Evolutionary conservation across 2,113 vertebrate species (phyloP).

Genomic region (Neodontobutis hainanensis): DNA sequence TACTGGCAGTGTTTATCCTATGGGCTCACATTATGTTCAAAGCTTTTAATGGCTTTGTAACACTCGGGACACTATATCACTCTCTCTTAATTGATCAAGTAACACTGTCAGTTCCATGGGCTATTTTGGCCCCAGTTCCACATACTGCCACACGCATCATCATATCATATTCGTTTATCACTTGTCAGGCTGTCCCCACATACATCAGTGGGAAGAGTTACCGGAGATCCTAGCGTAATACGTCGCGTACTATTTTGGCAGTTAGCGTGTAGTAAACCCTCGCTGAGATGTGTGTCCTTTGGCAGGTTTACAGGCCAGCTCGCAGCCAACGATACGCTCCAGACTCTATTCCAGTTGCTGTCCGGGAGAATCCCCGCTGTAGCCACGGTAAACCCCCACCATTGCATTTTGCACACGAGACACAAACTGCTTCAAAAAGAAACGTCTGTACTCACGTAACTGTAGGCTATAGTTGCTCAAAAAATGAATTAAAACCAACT

Average conservation of each 20-base stretch:
- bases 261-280: background rate
- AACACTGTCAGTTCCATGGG: constrained; percentile 7
- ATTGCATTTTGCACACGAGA: background rate
- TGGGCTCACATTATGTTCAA: background rate
- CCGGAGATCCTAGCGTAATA: background rate
- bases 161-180: background rate
- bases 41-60: constrained; percentile 1
- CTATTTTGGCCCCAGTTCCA: constrained; percentile 29
- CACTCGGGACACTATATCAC: background rate
- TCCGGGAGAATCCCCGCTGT: constrained; percentile 87
- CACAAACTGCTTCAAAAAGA: too few species aligned
- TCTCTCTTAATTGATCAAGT: constrained; percentile 2
- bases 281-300: constrained; percentile 25
- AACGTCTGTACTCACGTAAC: too few species aligned
- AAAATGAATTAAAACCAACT: too few species aligned
- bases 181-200: background rate
- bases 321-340: constrained; percentile 85
- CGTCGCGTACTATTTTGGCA: background rate
- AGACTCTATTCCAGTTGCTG: constrained; percentile 92
- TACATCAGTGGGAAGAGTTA: too few species aligned
- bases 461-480: too few species aligned
- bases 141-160: background rate
- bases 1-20: background rate
- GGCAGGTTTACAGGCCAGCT: constrained; percentile 89
- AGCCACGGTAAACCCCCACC: constrained; percentile 76